Conservation (phyloP, 2,113 vertebrate genomes). For the Cyphotilapia sp. region DNA sequence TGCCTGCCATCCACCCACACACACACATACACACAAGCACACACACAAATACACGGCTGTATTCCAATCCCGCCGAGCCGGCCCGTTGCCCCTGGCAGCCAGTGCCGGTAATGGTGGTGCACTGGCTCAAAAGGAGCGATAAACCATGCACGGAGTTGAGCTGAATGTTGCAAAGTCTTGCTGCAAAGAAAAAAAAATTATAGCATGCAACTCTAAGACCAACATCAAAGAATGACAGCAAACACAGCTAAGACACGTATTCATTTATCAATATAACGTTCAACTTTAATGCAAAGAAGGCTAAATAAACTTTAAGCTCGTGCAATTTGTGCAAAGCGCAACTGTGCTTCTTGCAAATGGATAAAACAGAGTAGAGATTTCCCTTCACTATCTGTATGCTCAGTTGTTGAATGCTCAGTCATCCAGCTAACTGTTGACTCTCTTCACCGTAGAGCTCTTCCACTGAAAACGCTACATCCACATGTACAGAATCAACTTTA, state of each 20-base stretch:
- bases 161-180: not conserved
- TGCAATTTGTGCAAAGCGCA: not conserved
- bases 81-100: conserved; percentile 52
- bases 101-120: conserved; percentile 14
- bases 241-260: not conserved
- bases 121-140: conserved; percentile 9
- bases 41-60: conserved; percentile 20
- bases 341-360: not conserved
- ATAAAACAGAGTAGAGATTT: not conserved
- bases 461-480: not conserved
- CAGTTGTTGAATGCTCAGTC: not conserved
- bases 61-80: conserved; percentile 36
- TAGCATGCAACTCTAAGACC: not conserved
- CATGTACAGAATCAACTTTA: not conserved
- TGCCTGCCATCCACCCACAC: conserved; percentile 39
- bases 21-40: conserved; percentile 15
- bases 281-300: not conserved
- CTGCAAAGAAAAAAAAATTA: not conserved
- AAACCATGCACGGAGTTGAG: not conserved
- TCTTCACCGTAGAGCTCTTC: not conserved
- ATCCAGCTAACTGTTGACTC: not conserved
- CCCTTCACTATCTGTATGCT: not conserved
- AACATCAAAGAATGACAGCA: not conserved
- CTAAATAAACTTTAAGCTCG: not conserved
- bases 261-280: not conserved